These are phyloP conservation scores for Cynocephalus volans DNA, from an alignment of 2,113 vertebrate genomes.

Conservation along the genomic window DNA sequence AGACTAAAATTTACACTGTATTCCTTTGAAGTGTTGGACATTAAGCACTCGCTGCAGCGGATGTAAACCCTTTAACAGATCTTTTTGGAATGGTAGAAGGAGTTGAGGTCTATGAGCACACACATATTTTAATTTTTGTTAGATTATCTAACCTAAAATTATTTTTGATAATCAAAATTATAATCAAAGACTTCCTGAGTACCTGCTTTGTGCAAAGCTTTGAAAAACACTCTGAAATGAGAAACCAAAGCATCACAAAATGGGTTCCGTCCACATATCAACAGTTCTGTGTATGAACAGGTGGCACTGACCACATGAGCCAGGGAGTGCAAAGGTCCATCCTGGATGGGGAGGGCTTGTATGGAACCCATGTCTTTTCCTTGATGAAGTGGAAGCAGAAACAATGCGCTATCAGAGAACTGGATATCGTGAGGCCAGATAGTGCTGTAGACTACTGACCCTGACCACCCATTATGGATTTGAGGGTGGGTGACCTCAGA, in stretches of 20 bases:
- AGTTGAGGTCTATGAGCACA: not conserved
- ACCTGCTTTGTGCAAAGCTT: not conserved
- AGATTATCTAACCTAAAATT: not conserved
- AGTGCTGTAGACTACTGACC: not conserved
- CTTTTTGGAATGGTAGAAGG: rapidly evolving
- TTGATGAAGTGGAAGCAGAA: not conserved
- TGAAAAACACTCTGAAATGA: not conserved
- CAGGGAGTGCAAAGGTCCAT: no score
- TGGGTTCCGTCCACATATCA: not conserved
- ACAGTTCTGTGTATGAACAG: not conserved
- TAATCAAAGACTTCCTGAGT: not conserved
- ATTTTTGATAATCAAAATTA: not conserved
- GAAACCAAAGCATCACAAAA: not conserved
- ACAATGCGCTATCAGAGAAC: not conserved
- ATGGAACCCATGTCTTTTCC: not conserved
- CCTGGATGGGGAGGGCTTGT: rapidly evolving
- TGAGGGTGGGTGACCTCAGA: not conserved
- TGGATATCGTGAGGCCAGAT: not conserved
- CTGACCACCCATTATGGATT: not conserved
- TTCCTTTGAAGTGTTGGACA: not conserved
- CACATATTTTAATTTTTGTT: not conserved
- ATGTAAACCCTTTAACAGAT: not conserved
- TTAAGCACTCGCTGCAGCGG: not conserved
- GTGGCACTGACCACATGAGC: not conserved
- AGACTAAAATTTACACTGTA: no score